Base-by-base conservation (phyloP, 2,113 vertebrate species). In the Anas platyrhynchos region DNA sequence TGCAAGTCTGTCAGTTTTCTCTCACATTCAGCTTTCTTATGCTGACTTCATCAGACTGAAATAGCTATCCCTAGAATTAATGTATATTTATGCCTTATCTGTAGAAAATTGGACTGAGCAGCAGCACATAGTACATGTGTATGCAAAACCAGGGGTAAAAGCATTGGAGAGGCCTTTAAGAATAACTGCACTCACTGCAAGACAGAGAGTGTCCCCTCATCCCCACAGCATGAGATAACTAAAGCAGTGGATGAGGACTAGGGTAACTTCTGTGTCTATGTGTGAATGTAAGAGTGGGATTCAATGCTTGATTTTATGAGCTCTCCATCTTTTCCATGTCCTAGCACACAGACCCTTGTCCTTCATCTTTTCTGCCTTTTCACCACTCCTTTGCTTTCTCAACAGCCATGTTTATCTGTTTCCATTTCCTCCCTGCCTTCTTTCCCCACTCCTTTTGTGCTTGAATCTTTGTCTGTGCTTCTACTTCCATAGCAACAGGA, bases 1-100 rank as follows among this genome's bases (percentile, higher is more conserved):
- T 84, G 75, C 6, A 56, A 67, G 59, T 91, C 44, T 91, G 72
- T n/a, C 85, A 90, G 26, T 84, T 94, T 96, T 95, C 26, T 82
- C 65, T 90, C 67, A 34, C 63, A 88, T 94, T 52, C 68, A 76
- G 27, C 50, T 54, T 38, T 63, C 46, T 65, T 89, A 50, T 86
- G 63, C 68, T 91, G 63, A 88, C 63, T 80, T 93, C 75, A 77
- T 59, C 71, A 72, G 41, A 91, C 38, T 0, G 1, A 93, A 91
- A 94, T 83, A 94, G 71, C 72, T 86, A 23, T 22, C 29, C 52
- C 34, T 34, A 48, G 43, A 90, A 83, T 86, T 86, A 81, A 32
- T 71, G 23, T 81, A 46, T 92, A 86, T 71, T 90, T 25, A 67
- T 59, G 31, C 58, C 7, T 81, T 74, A 54, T 41, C 59, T 88